Percentiles rank a stretch among this genome's conserved stretches.
Evolutionary conservation across 2,113 vertebrate genomes (phyloP).

Genomic region (Pterocles orientalis): DNA sequence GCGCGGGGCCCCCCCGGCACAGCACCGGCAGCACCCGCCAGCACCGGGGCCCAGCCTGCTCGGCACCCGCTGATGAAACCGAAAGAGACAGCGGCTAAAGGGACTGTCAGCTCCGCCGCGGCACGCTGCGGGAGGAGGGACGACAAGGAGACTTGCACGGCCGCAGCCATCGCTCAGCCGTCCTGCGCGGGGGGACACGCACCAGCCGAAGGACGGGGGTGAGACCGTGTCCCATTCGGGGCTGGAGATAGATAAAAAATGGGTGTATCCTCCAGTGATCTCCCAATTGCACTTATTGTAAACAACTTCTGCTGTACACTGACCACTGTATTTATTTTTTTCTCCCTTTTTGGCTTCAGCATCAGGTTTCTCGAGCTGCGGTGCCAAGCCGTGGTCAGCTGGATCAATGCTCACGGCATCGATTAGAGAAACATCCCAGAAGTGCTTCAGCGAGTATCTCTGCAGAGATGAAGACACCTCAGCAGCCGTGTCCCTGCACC

Average conservation of each 20-base stretch:
- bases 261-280: background rate
- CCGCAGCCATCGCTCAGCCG: background rate
- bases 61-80: fast-evolving
- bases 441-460: background rate
- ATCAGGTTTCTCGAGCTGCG: background rate
- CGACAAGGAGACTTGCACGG: background rate
- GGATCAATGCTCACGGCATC: background rate
- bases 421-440: background rate
- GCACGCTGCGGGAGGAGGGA: background rate
- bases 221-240: fast-evolving
- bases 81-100: background rate
- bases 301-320: background rate
- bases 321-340: background rate
- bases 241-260: no score
- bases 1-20: fast-evolving
- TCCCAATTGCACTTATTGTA: background rate
- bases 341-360: background rate
- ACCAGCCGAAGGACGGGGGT: fast-evolving
- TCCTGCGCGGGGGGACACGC: background rate
- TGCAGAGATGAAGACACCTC: no score
- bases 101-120: fast-evolving
- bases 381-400: background rate
- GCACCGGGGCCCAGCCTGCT: background rate
- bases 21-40: background rate
- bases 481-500: background rate